Conservation (phyloP, 2,888 invertebrate genomes). For the Agonopterix alstromeriana region DNA sequence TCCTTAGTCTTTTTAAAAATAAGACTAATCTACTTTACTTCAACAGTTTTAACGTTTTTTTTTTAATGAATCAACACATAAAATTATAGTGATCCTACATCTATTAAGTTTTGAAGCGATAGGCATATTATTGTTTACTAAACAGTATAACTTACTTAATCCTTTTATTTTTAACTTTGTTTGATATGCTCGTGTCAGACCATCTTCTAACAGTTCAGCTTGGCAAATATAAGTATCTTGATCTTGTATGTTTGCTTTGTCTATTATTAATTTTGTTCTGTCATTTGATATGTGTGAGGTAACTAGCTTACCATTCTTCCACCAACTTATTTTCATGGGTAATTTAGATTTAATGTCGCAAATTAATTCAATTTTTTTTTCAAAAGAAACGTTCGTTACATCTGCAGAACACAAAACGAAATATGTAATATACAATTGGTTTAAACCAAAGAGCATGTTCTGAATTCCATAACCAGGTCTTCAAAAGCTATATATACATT, state of each 20-base stretch:
- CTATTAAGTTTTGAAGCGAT: too few relatives aligned
- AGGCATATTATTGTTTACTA: too few relatives aligned
- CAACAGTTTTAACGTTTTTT: too few relatives aligned
- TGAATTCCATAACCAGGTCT: too few relatives aligned
- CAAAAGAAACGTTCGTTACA: neutral
- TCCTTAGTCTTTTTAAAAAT: too few relatives aligned
- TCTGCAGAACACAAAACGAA: neutral
- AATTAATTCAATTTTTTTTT: neutral
- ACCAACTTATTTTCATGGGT: neutral
- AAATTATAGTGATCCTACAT: too few relatives aligned
- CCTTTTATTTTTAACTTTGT: neutral
- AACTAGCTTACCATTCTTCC: neutral
- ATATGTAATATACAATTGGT: too few relatives aligned
- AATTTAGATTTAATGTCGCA: neutral
- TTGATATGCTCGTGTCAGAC: neutral
- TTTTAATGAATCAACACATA: too few relatives aligned
- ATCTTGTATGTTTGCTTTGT: neutral
- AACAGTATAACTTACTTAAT: neutral
- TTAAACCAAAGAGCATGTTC: too few relatives aligned
- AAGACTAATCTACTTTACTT: too few relatives aligned
- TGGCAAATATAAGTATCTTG: neutral
- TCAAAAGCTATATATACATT: too few relatives aligned
- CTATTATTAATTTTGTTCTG: neutral
- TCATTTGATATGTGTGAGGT: neutral
- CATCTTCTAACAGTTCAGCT: neutral